These are phyloP conservation scores for Dendropsophus ebraccatus DNA, from an alignment of 2,113 vertebrate species.

Conservation along the genomic window DNA sequence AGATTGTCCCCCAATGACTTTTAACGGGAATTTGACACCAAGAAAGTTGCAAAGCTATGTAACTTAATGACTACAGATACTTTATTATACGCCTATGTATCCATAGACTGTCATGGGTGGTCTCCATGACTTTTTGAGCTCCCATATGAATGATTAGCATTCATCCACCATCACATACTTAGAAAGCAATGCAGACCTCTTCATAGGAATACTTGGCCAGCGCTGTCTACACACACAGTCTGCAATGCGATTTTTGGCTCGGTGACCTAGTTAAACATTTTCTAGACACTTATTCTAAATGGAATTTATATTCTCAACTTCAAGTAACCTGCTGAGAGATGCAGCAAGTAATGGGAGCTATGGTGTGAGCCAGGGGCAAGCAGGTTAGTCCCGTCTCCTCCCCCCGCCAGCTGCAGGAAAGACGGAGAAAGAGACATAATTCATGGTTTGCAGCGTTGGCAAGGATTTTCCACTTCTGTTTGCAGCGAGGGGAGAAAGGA, in stretches of 20 bases:
- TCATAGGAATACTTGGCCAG: not conserved
- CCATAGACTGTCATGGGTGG: not conserved
- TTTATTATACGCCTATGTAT: not conserved
- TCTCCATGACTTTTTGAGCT: not conserved
- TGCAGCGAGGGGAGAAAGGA: slow-evolving; percentile 31
- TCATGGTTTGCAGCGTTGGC: slow-evolving; percentile 5
- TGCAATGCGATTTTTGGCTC: not conserved
- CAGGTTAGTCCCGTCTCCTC: not conserved
- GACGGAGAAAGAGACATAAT: slow-evolving; percentile 19
- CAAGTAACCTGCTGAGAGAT: slow-evolving; percentile 14
- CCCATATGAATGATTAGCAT: not conserved
- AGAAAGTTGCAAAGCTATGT: too few species aligned
- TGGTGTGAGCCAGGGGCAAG: slow-evolving; percentile 4
- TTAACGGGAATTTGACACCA: too few species aligned
- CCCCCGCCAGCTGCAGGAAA: slow-evolving; percentile 47
- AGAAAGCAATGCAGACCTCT: not conserved
- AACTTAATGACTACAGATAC: too few species aligned
- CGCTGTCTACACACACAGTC: not conserved
- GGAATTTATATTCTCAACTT: slow-evolving; percentile 24
- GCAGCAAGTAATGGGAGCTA: not conserved
- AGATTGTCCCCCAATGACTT: too few species aligned
- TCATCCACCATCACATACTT: slow-evolving; percentile 1
- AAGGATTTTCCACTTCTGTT: slow-evolving; percentile 45
- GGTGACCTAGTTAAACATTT: slow-evolving; percentile 11
- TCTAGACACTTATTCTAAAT: slow-evolving; percentile 15